These are phyloP conservation scores for Patiria miniata DNA, from an alignment of 35 echinoderm and acorn worm species.

Conservation along the genomic window DNA sequence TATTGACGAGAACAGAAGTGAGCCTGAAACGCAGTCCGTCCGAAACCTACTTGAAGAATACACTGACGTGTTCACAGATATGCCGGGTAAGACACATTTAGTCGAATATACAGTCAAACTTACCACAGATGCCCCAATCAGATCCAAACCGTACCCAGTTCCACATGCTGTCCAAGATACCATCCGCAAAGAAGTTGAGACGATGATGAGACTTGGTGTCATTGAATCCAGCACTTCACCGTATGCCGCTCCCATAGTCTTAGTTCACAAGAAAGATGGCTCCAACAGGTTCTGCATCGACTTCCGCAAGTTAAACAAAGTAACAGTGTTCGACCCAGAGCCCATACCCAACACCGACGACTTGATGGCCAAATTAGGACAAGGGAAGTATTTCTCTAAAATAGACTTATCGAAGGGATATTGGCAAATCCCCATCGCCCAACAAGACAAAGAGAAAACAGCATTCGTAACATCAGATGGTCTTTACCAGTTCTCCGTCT, in stretches of 20 bases:
- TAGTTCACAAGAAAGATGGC: constrained; percentile 54
- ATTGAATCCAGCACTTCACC: constrained; percentile 64
- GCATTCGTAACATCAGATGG: constrained; percentile 55
- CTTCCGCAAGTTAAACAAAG: constrained; percentile 32
- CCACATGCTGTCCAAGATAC: constrained; percentile 28
- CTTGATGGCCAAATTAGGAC: constrained; percentile 34
- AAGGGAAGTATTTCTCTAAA: constrained; percentile 40
- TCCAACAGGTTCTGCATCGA: constrained; percentile 41
- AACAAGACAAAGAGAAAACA: constrained; percentile 51
- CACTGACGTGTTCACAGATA: constrained; percentile 44
- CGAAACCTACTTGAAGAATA: constrained; percentile 8
- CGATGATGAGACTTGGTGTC: constrained; percentile 50
- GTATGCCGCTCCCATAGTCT: constrained; percentile 32
- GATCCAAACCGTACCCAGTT: constrained; percentile 40
- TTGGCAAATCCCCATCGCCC: constrained; percentile 61
- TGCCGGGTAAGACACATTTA: constrained; percentile 27
- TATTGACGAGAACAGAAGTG: background rate
- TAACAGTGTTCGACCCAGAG: constrained; percentile 63
- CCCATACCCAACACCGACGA: constrained; percentile 26
- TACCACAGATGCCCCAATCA: constrained; percentile 23
- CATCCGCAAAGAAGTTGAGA: constrained; percentile 38
- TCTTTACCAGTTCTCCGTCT: constrained; percentile 51
- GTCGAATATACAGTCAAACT: constrained; percentile 24
- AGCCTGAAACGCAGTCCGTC: background rate
- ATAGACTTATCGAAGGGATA: constrained; percentile 58